phyloP scores from a whole-genome alignment of 1,140 invertebrate genomes.

The Paracyclopina nana region DNA sequence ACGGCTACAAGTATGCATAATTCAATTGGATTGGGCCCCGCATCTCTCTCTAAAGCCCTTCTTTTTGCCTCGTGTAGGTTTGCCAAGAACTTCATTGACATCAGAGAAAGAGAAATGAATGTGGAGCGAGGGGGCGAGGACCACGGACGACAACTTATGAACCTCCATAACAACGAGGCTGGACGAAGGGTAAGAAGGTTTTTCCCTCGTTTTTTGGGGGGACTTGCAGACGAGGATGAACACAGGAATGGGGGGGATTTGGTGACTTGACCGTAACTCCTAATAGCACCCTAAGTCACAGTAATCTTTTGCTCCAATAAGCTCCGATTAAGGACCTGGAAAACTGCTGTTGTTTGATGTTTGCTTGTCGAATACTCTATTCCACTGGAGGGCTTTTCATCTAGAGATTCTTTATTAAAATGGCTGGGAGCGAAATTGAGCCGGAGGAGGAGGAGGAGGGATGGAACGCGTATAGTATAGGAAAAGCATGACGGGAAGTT shows the following conservation, averaged over 20 bases:
- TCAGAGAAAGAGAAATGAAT: constrained; percentile 49
- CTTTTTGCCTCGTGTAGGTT: constrained; percentile 40
- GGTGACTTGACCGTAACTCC: background rate
- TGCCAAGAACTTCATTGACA: constrained; percentile 73
- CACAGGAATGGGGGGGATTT: background rate
- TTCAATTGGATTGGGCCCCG: background rate
- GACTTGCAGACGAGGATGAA: background rate
- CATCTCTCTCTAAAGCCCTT: background rate
- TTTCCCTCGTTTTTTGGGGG: constrained; percentile 5
- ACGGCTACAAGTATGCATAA: constrained; percentile 65
- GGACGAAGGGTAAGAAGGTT: constrained; percentile 53
- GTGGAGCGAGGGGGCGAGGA: constrained; percentile 43
- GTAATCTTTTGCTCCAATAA: no score
- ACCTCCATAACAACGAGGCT: constrained; percentile 84
- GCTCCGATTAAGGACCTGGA: no score
- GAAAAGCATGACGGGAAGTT: no score
- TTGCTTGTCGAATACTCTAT: no score
- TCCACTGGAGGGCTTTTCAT: no score
- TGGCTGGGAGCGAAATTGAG: no score
- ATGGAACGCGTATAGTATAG: no score
- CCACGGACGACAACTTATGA: constrained; percentile 67
- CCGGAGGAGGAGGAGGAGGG: no score
- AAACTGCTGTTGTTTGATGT: no score
- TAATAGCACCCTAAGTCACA: no score
- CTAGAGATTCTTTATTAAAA: no score